Evolutionary conservation across 2,888 invertebrate species (phyloP), one percentile per base, ranked within the genome.

Genomic region (Eucera pruinosa): DNA sequence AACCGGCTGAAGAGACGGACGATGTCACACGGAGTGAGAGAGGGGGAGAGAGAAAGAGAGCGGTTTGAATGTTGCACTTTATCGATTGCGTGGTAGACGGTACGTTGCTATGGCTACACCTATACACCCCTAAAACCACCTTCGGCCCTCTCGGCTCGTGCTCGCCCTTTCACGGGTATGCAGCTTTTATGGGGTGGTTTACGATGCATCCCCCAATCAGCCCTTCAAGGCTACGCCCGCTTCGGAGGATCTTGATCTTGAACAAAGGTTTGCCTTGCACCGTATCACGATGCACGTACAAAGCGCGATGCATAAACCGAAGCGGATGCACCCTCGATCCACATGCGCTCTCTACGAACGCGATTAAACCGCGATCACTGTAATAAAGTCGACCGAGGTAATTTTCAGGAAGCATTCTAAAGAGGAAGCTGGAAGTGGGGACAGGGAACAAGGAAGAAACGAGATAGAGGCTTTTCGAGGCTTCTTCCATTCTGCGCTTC

Each of bases 21-120:
- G 61, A 62, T 71, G 73, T 76, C 76, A 70, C 72, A n/a, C n/a
- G n/a, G n/a, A n/a, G n/a, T n/a, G n/a, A 55, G 45, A 7, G 4
- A 33, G 33, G 33, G 7, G 33, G 33, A 33, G 33, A 33, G 7
- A 33, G 33, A 36, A 9, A 54, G 62, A 30, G 62, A 47, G 45
- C 60, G 61, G 72, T 68, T 72, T 85, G 85, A 83, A 88, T 87
- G 87, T 88, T 90, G 90, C 90, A 90, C 87, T 89, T 87, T 90
- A 91, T 91, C 86, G 90, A 90, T 91, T 90, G 73, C 81, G 81
- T 76, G 83, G 80, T 73, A 84, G 80, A 75, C 82, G 77, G 83
- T 82, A 80, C 85, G 91, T 90, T 90, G 89, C 91, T 87, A 91
- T 91, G 91, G 89, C 83, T 89, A 91, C 91, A 86, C 87, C 65